Base-by-base conservation (phyloP, 2,113 vertebrate species). In the Sylvietta virens region DNA sequence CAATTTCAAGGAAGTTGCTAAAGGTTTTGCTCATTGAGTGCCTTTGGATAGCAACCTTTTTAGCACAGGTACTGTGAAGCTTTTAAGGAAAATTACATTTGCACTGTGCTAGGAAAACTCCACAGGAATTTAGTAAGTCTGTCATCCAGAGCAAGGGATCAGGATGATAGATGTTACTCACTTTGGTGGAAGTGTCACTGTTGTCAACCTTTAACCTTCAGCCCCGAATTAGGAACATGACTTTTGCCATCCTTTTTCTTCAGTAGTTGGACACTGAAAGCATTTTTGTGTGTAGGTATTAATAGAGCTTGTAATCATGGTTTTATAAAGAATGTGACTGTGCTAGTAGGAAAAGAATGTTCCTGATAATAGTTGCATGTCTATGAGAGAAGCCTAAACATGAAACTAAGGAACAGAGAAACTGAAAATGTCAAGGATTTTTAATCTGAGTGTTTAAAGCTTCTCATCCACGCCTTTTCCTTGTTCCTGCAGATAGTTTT, bases 211-310 rank as follows among this genome's bases (percentile, higher is more conserved):
- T 42, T 76, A 85, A 71, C 35, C 57, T 76, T 91, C 42, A 56
- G 31, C 26, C 27, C 35, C 87, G 24, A 76, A 24, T 72, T 70
- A 90, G 11, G 44, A 83, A 40, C 6, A 7, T 81, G 50, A 74
- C 24, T 93, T 76, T 90, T 95, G 27, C 35, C 33, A 71, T 83
- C 16, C 3, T 81, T 90, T 88, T 76, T 51, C 48, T 90, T 95
- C 66, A 40, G 4, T 5, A n/a, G 22, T 40, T 88, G 64, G 33
- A 62, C 47, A 30, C 30, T 26, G 13, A 92, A 95, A 89, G 24
- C 35, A 45, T 90, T 61, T 60, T 37, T 60, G 16, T 61, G 13
- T 64, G 39, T 73, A 66, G 45, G 22, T 90, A 51, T 66, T 95
- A 88, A 37, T 33, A 58, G 44, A 86, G 35, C 45, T 78, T 77